These are phyloP conservation scores for Microchirus variegatus DNA, from an alignment of 2,797 vertebrate genomes.

Conservation along the genomic window DNA sequence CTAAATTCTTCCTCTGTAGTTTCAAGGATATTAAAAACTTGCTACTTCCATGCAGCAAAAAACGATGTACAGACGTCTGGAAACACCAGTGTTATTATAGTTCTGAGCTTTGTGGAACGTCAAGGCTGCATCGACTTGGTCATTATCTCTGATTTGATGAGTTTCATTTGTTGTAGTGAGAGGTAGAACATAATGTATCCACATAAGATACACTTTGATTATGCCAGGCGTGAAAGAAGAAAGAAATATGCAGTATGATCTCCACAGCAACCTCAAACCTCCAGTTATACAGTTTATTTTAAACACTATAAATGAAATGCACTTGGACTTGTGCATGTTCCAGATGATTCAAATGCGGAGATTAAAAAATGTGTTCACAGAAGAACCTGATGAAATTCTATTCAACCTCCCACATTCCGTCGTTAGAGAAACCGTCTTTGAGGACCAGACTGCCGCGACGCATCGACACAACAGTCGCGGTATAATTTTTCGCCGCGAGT, in stretches of 20 bases:
- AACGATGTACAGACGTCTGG: too few species aligned
- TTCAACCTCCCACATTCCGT: neutral
- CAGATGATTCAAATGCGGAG: neutral
- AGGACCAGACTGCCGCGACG: neutral
- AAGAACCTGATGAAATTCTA: neutral
- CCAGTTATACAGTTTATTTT: neutral
- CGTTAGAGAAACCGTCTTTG: too few species aligned
- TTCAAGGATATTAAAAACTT: too few species aligned
- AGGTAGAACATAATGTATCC: neutral
- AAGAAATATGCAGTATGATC: too few species aligned
- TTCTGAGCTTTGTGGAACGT: conserved; percentile 11
- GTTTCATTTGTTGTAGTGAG: conserved; percentile 7
- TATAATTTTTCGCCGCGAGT: neutral
- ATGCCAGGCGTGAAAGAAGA: too few species aligned
- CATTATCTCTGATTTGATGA: conserved; percentile 25
- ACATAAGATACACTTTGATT: neutral
- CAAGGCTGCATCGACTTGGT: conserved; percentile 30
- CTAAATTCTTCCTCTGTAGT: too few species aligned
- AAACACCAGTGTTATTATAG: neutral
- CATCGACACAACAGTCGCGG: neutral
- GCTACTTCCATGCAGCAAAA: too few species aligned
- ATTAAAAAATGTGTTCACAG: neutral
- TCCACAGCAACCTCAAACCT: neutral
- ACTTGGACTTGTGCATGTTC: too few species aligned
- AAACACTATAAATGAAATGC: neutral